These are phyloP conservation scores for Aselliscus stoliczkanus DNA, from an alignment of 2,797 vertebrate genomes.

Conservation along the genomic window DNA sequence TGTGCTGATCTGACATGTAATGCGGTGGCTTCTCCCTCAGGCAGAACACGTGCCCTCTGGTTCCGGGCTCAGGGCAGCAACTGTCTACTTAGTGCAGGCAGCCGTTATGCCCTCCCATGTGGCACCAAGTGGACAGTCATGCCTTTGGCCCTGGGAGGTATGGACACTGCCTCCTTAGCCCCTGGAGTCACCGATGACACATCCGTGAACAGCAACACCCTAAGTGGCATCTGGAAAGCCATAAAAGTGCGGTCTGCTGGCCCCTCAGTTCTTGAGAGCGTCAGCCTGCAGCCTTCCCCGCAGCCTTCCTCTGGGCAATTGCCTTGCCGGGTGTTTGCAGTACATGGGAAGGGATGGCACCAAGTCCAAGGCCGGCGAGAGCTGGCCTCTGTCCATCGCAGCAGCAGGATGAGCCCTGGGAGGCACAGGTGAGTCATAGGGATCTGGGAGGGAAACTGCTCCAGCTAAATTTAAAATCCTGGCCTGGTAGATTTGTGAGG, in stretches of 20 bases:
- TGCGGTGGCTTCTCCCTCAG: not conserved
- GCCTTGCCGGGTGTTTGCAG: not conserved
- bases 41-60: not conserved
- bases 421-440: constrained; percentile 54
- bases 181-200: not conserved
- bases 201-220: not conserved
- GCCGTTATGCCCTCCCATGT: not conserved
- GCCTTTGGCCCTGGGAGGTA: not conserved
- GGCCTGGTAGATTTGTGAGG: not conserved
- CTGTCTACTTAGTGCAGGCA: not conserved
- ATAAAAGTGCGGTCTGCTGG: rapidly evolving
- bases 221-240: rapidly evolving
- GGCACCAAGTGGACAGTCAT: not conserved
- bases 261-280: not conserved
- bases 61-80: not conserved
- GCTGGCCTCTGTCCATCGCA: not conserved
- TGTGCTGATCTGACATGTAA: rapidly evolving
- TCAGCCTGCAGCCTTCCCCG: not conserved
- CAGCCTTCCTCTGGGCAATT: rapidly evolving
- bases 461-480: constrained; percentile 41
- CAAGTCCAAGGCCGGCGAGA: not conserved
- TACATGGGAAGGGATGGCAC: rapidly evolving
- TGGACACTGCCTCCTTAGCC: rapidly evolving
- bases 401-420: constrained; percentile 20
- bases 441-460: not conserved